Percentiles rank a stretch among this genome's conserved stretches.
Conservation (phyloP, 1,140 invertebrate genomes). For the Anastatus disparis region DNA sequence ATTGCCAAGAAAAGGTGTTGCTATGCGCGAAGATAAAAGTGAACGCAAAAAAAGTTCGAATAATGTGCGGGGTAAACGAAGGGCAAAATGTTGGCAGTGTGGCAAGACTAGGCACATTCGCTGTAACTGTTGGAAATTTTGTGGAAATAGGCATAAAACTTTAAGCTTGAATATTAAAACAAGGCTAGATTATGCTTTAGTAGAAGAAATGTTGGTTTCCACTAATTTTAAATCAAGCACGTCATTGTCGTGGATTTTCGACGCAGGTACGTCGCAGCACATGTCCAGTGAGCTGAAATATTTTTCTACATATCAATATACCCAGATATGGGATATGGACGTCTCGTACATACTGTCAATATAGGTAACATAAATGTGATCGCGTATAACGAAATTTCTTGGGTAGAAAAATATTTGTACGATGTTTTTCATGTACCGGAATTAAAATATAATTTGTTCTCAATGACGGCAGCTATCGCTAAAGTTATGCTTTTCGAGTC, state of each 20-base stretch:
- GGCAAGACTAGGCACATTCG: no score
- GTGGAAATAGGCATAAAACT: no score
- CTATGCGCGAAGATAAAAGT: no score
- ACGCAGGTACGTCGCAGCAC: background rate
- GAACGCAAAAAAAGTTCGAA: no score
- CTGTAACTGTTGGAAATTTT: no score
- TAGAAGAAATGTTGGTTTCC: background rate
- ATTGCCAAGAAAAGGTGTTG: no score
- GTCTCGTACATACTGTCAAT: background rate
- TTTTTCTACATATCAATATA: background rate
- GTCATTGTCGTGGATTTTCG: background rate
- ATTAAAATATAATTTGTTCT: slow-evolving; percentile 39
- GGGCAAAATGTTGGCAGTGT: no score
- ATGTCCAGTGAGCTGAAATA: background rate
- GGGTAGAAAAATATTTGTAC: slow-evolving; percentile 9
- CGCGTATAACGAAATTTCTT: slow-evolving; percentile 10
- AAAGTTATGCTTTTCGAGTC: slow-evolving; percentile 16
- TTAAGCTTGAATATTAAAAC: no score
- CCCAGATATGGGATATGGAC: background rate
- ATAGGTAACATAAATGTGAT: slow-evolving; percentile 27
- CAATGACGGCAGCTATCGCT: slow-evolving; percentile 12
- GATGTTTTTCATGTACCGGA: slow-evolving; percentile 25
- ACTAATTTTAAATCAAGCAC: background rate
- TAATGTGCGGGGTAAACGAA: no score
- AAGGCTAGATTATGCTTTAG: background rate